Evolutionary conservation across 2,797 vertebrate species (phyloP).

Genomic region (Euthynnus affinis): DNA sequence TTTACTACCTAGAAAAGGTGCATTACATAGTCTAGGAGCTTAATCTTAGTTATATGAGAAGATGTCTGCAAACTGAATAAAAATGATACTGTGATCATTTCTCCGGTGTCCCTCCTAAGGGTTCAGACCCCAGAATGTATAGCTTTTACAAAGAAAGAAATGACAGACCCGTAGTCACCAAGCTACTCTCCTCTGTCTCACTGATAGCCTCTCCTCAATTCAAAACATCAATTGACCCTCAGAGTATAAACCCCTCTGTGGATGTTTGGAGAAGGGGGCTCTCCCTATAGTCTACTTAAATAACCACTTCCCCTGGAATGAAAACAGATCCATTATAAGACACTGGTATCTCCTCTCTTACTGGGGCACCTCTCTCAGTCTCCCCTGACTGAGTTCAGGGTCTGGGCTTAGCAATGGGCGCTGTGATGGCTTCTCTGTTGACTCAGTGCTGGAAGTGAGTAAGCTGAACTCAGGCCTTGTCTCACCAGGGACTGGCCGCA

Average conservation of each 20-base stretch:
- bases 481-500: slow-evolving; percentile 75
- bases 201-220: slow-evolving; percentile 58
- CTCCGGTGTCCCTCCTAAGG: background rate
- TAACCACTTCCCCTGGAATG: slow-evolving; percentile 82
- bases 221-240: slow-evolving; percentile 73
- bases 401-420: slow-evolving; percentile 65
- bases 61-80: slow-evolving; percentile 1
- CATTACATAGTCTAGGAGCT: slow-evolving; percentile 2
- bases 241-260: slow-evolving; percentile 66
- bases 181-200: slow-evolving; percentile 23
- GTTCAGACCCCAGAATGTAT: background rate
- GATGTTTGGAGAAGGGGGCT: slow-evolving; percentile 73
- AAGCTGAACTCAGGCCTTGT: slow-evolving; percentile 79
- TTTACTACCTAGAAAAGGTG: slow-evolving; percentile 5
- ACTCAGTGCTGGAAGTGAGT: slow-evolving; percentile 83
- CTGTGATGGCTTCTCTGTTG: slow-evolving; percentile 78
- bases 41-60: background rate
- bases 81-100: slow-evolving; percentile 2
- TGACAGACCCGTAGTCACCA: slow-evolving; percentile 1
- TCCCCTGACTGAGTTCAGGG: slow-evolving; percentile 62
- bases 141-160: slow-evolving; percentile 13
- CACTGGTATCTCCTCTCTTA: slow-evolving; percentile 73
- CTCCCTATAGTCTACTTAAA: slow-evolving; percentile 79
- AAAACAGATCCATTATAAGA: slow-evolving; percentile 79
- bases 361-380: slow-evolving; percentile 60